Base-by-base conservation (phyloP, 1,140 invertebrate genomes). In the Drosophila nigromelanica region DNA sequence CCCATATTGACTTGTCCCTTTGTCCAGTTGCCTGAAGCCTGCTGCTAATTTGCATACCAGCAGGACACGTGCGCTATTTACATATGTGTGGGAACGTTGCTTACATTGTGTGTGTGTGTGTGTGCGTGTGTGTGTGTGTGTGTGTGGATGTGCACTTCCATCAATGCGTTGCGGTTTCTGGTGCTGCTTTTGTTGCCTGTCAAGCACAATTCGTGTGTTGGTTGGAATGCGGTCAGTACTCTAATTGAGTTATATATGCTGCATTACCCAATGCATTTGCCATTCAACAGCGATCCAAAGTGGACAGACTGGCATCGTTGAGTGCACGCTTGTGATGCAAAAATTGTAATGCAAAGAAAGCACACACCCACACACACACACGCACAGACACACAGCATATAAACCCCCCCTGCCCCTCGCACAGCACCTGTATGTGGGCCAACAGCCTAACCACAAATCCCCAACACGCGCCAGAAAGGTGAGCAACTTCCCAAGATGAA, bases 391-490 rank as follows among this genome's bases (percentile, higher is more conserved):
- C 37, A 35, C 6, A 4, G n/a, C 24, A 58, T 11, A n/a, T n/a
- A n/a, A n/a, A n/a, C n/a, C n/a, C n/a, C n/a, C n/a, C n/a, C n/a
- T n/a, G n/a, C 2, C 27, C 4, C 33, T n/a, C 21, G 2, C 21
- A 52, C 21, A 24, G 21, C 21, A 24, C 3, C 21, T 24, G 21
- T 24, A 2, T 48, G 43, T 35, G 43, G 24, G 15, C 18, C 52
- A 52, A 56, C 43, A 15, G 43, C 39, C 15, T 6, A 47, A 76
- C 80, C 80, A 45, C 81, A 85, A 85, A 86, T 80, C 82, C 73
- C 64, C 73, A 85, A 42, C 80, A 86, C 63, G 74, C 73, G 68
- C 61, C 69, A 58, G 2, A 15, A 45, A 51, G 52, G 37, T 8
- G 40, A 48, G 14, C 62, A 50, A 11, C 3, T 60, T 30, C 11